Percentiles rank a stretch among this genome's conserved stretches.
phyloP scores from a whole-genome alignment of 1,140 invertebrate genomes.

The Sesamia nonagrioides region DNA sequence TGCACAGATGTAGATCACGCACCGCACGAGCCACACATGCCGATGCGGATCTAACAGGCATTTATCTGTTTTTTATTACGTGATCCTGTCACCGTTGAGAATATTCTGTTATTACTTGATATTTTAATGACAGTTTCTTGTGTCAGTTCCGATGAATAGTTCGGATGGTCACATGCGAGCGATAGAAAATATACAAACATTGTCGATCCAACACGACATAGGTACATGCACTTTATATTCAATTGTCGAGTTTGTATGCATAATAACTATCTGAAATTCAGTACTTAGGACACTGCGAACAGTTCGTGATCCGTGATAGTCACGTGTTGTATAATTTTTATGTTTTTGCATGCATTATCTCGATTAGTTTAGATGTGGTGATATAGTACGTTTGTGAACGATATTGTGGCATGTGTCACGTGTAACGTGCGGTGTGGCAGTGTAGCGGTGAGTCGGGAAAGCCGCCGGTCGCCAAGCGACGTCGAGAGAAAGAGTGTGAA shows the following conservation, averaged over 20 bases:
- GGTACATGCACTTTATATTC: constrained; percentile 47
- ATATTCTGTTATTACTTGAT: constrained; percentile 74
- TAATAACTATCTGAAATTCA: constrained; percentile 44
- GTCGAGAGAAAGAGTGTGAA: constrained; percentile 86
- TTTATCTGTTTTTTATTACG: constrained; percentile 50
- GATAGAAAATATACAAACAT: constrained; percentile 74
- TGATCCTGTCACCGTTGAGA: constrained; percentile 56
- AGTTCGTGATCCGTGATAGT: constrained; percentile 33
- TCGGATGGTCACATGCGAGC: constrained; percentile 80
- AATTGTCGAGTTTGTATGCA: constrained; percentile 47
- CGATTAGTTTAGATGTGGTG: constrained; percentile 13
- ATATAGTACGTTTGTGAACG: neutral
- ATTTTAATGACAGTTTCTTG: constrained; percentile 82
- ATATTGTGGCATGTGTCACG: constrained; percentile 25
- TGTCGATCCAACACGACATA: constrained; percentile 44
- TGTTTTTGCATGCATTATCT: constrained; percentile 29
- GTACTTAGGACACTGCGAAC: constrained; percentile 24
- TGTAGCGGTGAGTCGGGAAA: constrained; percentile 63
- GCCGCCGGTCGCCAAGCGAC: constrained; percentile 61
- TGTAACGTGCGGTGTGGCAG: constrained; percentile 15
- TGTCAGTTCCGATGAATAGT: constrained; percentile 81
- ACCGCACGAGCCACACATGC: constrained; percentile 45
- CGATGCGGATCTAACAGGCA: constrained; percentile 26
- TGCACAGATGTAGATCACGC: constrained; percentile 62
- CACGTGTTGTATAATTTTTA: constrained; percentile 45